These are phyloP conservation scores for Aphaenogaster rudis DNA, from an alignment of 1,140 invertebrate genomes.

Conservation along the genomic window DNA sequence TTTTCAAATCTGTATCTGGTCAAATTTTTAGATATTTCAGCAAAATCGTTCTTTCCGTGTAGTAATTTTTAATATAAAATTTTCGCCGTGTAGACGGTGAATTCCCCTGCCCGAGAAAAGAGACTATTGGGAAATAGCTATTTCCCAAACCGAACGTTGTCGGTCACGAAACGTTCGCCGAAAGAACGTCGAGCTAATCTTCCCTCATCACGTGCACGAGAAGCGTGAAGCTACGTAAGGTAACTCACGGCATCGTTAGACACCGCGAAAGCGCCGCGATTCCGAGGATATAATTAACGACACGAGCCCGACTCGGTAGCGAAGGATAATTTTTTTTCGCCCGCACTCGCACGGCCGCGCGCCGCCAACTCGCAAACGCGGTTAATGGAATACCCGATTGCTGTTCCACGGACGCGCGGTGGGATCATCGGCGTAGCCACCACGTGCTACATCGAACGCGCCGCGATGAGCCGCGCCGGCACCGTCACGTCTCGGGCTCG, in stretches of 20 bases:
- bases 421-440: slow-evolving; percentile 45
- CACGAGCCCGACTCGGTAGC: slow-evolving; percentile 39
- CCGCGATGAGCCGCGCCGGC: not conserved
- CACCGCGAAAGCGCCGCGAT: slow-evolving; percentile 41
- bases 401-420: slow-evolving; percentile 6
- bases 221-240: slow-evolving; percentile 27
- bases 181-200: slow-evolving; percentile 31
- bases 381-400: slow-evolving; percentile 68
- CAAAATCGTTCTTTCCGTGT: too few species aligned
- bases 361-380: slow-evolving; percentile 65
- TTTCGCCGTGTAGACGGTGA: not conserved
- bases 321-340: slow-evolving; percentile 52
- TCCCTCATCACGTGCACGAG: slow-evolving; percentile 39
- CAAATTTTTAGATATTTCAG: too few species aligned
- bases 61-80: too few species aligned
- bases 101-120: not conserved
- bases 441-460: slow-evolving; percentile 40
- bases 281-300: slow-evolving; percentile 46
- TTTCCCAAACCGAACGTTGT: slow-evolving; percentile 25
- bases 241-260: slow-evolving; percentile 44
- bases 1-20: too few species aligned
- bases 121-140: not conserved
- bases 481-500: slow-evolving; percentile 65
- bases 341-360: not conserved
- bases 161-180: slow-evolving; percentile 35